Percentiles rank a stretch among this genome's conserved stretches.
Conservation (phyloP, 2,113 vertebrate genomes). For the Odobenus rosmarus region DNA sequence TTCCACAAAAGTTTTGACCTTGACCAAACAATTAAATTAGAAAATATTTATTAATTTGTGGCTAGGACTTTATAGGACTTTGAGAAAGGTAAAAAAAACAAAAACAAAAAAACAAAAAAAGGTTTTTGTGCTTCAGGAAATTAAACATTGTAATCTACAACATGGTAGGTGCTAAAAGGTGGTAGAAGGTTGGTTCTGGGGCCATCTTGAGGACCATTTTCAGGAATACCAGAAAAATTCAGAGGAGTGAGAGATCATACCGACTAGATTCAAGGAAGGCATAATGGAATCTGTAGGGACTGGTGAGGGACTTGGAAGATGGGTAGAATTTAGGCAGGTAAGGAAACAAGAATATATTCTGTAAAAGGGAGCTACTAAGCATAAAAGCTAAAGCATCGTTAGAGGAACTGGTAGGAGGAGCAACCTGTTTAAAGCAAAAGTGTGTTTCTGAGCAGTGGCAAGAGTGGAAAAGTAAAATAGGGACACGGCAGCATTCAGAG, state of each 20-base stretch:
- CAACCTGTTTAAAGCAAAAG: background rate
- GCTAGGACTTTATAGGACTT: background rate
- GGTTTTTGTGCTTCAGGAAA: background rate
- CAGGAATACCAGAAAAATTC: background rate
- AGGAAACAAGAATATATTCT: background rate
- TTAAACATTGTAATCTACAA: background rate
- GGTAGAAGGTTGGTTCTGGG: background rate
- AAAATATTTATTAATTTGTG: slow-evolving; percentile 34
- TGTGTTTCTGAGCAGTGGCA: background rate
- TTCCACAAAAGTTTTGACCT: background rate
- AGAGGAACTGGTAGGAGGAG: background rate
- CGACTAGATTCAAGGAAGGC: background rate
- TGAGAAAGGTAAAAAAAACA: background rate
- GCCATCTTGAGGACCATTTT: background rate
- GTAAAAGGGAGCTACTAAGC: background rate
- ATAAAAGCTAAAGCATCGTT: background rate
- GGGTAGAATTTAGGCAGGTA: background rate
- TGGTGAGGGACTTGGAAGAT: background rate
- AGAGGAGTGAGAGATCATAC: background rate
- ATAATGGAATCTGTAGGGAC: too few relatives aligned
- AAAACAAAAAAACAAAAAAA: too few relatives aligned
- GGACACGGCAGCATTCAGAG: background rate
- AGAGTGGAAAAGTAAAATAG: background rate
- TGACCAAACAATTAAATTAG: background rate
- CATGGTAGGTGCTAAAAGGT: background rate